A percentile compares a stretch with the other conserved stretches of the same genome.
Conservation (phyloP, 2,113 vertebrate genomes). For the Corythaixoides concolor region DNA sequence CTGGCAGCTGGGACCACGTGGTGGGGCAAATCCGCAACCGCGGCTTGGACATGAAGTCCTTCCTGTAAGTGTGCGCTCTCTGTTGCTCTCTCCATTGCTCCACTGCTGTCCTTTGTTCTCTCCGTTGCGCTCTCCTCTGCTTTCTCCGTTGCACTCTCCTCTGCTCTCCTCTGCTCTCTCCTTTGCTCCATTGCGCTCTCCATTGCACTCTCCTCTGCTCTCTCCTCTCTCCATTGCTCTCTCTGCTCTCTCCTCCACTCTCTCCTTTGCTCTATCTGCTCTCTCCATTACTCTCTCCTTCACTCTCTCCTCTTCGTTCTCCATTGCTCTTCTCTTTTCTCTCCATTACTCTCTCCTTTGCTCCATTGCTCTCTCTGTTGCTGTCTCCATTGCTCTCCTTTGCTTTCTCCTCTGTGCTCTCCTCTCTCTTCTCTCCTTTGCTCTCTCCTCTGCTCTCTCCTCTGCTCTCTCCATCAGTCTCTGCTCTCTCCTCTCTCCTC, state of each 20-base stretch:
- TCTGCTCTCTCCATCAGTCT: neutral
- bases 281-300: neutral
- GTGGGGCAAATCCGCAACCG: slow-evolving; percentile 97
- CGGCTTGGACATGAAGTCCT: slow-evolving; percentile 98
- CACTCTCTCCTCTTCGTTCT: neutral
- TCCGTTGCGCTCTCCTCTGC: neutral
- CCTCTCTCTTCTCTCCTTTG: rapidly evolving
- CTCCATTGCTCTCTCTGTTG: neutral
- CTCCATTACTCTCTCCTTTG: neutral
- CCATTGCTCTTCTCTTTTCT: neutral
- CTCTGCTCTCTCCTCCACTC: neutral
- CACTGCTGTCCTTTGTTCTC: neutral
- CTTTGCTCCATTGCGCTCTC: neutral
- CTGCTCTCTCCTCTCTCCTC: neutral
- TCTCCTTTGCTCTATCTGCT: no score
- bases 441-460: neutral
- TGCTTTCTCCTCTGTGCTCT: no score
- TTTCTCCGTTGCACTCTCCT: neutral
- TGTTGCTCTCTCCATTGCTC: neutral
- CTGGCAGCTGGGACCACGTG: slow-evolving; percentile 98
- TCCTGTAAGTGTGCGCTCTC: slow-evolving; percentile 88
- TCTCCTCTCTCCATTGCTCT: neutral
- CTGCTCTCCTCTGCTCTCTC: neutral
- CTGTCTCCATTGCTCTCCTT: no score
- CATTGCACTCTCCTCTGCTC: neutral